Base-by-base conservation (phyloP, 2,797 vertebrate species). In the Sitta carolinensis region DNA sequence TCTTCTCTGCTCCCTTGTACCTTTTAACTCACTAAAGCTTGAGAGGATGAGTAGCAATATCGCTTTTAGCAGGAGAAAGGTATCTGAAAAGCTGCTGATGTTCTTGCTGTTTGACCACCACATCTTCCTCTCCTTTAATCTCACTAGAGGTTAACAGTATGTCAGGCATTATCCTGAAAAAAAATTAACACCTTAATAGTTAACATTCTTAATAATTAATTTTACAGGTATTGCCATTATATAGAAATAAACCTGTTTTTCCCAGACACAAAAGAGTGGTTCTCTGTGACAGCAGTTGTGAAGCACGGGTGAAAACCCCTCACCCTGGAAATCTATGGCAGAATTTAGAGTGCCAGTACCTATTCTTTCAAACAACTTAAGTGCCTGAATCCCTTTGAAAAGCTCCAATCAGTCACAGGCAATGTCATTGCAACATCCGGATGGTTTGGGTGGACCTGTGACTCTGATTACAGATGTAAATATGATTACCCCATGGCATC, bases 21-120 rank as follows among this genome's bases (percentile, higher is more conserved):
- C 47, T 92, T 94, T 79, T 69, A 70, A 57, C 43, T 92, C 83
- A 25, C 21, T 87, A 62, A 75, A 87, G 61, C 47, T 72, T 55
- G 51, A 72, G 70, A 82, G 58, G 21, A 77, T 48, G 30, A 75
- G 57, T 50, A 70, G 18, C 21, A 70, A 66, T 69, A 55, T 59
- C 18, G 9, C 61, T 87, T 95, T 92, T n/a, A 80, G 58, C 61
- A 64, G 55, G 30, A 89, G 55, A 84, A 92, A 95, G 25, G 2
- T 45, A 10, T 30, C 40, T 78, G 84, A 93, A 85, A 93, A 75
- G 9, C 84, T 67, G 43, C 68, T 36, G 55, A 2, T 36, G 8
- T 48, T 94, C 87, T 72, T 64, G 26, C n/a, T 62, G 17, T 77
- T 89, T 51, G 82, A 55, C 54, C 26, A 64, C 50, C 32, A 11